Conservation (phyloP, 2,797 vertebrate genomes). For the Melopsittacus undulatus region DNA sequence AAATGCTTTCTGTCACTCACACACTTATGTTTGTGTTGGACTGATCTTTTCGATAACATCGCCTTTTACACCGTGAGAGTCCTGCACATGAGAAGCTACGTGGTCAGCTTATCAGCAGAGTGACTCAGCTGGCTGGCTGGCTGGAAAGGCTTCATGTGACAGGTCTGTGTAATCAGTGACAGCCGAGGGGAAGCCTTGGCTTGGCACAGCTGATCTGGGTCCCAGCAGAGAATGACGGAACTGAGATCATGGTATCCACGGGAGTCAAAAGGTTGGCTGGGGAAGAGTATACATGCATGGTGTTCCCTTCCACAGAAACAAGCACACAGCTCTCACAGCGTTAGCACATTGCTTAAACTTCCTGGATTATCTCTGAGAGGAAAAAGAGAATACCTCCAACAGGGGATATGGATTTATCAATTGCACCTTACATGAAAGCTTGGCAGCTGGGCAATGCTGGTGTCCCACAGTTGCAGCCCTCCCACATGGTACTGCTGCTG, state of each 20-base stretch:
- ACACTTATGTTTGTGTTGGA: slow-evolving; percentile 21
- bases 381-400: neutral
- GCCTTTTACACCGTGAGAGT: neutral
- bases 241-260: neutral
- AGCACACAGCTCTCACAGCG: neutral
- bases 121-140: neutral
- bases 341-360: neutral
- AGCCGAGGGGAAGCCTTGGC: neutral
- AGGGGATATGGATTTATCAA: neutral
- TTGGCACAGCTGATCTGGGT: neutral
- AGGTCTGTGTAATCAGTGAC: neutral
- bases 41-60: neutral
- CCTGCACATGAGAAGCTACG: neutral
- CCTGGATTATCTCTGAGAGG: neutral
- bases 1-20: slow-evolving; percentile 1
- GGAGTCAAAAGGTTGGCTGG: neutral
- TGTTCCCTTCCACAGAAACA: neutral
- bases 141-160: neutral
- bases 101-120: neutral
- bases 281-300: accelerated
- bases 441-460: neutral
- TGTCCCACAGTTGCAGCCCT: neutral
- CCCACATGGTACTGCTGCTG: neutral
- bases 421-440: neutral
- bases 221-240: neutral